phyloP scores from a whole-genome alignment of 2,888 invertebrate species.

The Drosophila phalerata region DNA sequence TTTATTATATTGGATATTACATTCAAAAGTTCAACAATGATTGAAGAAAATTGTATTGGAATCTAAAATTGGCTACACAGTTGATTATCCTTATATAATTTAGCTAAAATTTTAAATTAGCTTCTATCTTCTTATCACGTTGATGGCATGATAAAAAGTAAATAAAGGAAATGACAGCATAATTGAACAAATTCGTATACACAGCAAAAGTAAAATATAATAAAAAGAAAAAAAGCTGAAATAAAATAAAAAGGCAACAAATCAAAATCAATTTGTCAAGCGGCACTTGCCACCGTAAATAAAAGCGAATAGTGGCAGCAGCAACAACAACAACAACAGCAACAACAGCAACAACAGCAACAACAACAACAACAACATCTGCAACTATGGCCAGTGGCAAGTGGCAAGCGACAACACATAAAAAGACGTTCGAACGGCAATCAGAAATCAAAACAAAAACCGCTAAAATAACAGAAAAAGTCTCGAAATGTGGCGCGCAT shows the following conservation, averaged over 20 bases:
- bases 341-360: slow-evolving; percentile 34
- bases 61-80: not conserved
- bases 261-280: slow-evolving; percentile 78
- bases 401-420: slow-evolving; percentile 27
- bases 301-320: slow-evolving; percentile 59
- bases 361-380: slow-evolving; percentile 36
- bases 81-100: not conserved
- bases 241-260: slow-evolving; percentile 53
- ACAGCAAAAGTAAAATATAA: too few relatives aligned
- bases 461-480: slow-evolving; percentile 79
- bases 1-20: not conserved
- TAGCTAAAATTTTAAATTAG: not conserved
- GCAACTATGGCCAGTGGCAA: slow-evolving; percentile 35
- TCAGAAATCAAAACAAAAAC: slow-evolving; percentile 81
- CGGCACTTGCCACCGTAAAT: slow-evolving; percentile 78
- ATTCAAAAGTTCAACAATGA: not conserved
- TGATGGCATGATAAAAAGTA: not conserved
- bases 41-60: not conserved
- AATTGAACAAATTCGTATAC: slow-evolving; percentile 2
- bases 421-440: slow-evolving; percentile 72
- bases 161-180: slow-evolving; percentile 6
- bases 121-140: not conserved
- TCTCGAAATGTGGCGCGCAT: slow-evolving; percentile 70
- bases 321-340: slow-evolving; percentile 36
- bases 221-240: slow-evolving; percentile 18